These are phyloP conservation scores for Trimorus sp. DNA, from an alignment of 2,888 invertebrate genomes.

Conservation along the genomic window DNA sequence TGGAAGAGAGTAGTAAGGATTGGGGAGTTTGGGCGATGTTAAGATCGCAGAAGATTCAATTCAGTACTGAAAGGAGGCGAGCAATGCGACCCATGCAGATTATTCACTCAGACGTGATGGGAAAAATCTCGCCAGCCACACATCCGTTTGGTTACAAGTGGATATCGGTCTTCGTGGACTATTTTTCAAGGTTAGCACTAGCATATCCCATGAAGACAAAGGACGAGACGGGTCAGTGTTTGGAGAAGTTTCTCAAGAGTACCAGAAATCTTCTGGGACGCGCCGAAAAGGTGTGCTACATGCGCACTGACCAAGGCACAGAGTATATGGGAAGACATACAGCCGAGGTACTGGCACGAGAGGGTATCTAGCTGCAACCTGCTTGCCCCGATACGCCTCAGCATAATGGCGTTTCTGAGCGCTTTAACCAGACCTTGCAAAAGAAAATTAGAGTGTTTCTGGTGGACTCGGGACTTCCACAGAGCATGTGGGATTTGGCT, in stretches of 20 bases:
- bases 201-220: constrained; percentile 65
- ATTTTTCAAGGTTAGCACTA: constrained; percentile 65
- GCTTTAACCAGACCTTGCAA: constrained; percentile 53
- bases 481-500: constrained; percentile 65
- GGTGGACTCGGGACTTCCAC: constrained; percentile 49
- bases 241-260: constrained; percentile 53
- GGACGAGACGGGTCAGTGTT: constrained; percentile 43
- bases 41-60: constrained; percentile 67
- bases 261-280: constrained; percentile 66
- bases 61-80: constrained; percentile 43
- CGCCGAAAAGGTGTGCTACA: constrained; percentile 68
- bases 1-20: too few species aligned
- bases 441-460: constrained; percentile 37
- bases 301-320: constrained; percentile 64
- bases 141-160: constrained; percentile 60
- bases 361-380: constrained; percentile 15
- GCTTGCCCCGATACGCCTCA: constrained; percentile 3
- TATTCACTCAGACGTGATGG: constrained; percentile 12
- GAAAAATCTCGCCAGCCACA: constrained; percentile 35
- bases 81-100: constrained; percentile 63
- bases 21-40: constrained; percentile 67
- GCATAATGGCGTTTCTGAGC: constrained; percentile 46
- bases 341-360: constrained; percentile 8
- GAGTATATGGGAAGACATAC: constrained; percentile 36
- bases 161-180: constrained; percentile 41